phyloP scores from a whole-genome alignment of 2,888 invertebrate genomes.

The Serrognathus titanus region DNA sequence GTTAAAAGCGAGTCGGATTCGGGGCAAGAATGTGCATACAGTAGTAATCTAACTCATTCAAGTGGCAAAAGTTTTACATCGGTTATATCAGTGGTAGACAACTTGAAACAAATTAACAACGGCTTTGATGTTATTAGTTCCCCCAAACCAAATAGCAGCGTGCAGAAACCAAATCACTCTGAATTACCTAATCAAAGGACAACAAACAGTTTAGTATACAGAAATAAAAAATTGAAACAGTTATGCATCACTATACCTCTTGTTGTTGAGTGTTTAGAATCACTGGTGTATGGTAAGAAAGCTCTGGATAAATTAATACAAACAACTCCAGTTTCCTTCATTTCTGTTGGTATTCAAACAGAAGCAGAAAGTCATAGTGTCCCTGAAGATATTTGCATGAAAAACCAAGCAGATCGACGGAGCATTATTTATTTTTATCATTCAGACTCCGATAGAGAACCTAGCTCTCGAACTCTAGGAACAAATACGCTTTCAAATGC shows the following conservation, averaged over 20 bases:
- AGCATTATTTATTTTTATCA: slow-evolving; percentile 6
- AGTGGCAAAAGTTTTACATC: not conserved
- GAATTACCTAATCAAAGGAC: too few relatives aligned
- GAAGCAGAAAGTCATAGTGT: slow-evolving; percentile 11
- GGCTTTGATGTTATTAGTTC: too few relatives aligned
- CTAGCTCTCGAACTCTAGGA: slow-evolving; percentile 9
- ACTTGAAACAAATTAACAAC: not conserved
- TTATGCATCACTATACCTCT: slow-evolving; percentile 20
- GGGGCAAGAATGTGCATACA: too few relatives aligned
- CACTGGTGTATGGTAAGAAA: slow-evolving; percentile 1
- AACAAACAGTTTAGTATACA: too few relatives aligned
- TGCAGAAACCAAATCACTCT: too few relatives aligned
- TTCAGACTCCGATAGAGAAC: slow-evolving; percentile 3
- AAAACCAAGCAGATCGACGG: not conserved
- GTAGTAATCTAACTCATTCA: not conserved
- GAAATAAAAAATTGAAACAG: not conserved
- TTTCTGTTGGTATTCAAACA: slow-evolving; percentile 29
- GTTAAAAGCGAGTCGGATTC: too few relatives aligned
- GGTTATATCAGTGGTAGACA: not conserved
- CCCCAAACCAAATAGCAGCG: too few relatives aligned
- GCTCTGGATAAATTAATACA: slow-evolving; percentile 21
- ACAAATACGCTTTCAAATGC: slow-evolving; percentile 14
- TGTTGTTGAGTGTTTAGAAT: slow-evolving; percentile 17
- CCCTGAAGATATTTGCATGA: not conserved
- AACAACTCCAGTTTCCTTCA: slow-evolving; percentile 19